Base-by-base conservation (phyloP, 2,113 vertebrate species). In the Dermatemys mawii region DNA sequence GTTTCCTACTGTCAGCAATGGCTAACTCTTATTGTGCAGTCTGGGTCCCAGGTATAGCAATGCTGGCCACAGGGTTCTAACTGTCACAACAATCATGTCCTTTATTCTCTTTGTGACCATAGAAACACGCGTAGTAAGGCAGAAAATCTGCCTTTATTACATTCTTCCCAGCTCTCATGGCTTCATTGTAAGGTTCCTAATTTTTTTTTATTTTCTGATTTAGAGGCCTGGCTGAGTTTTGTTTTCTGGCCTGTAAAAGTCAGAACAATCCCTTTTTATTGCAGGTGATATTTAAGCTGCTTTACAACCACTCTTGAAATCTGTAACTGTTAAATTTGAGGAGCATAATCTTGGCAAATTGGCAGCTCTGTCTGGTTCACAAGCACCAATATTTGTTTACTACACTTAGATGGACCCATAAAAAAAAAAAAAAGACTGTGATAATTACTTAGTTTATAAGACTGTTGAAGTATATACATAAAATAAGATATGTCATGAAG, bases 61-160 rank as follows among this genome's bases (percentile, higher is more conserved):
- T 78, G 80, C 95, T 90, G 88, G 70, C 90, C 78, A 49, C n/a
- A 1, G 2, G 60, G 81, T 89, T 88, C 60, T 86, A 3, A 38
- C 94, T 96, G 94, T 93, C 90, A 54, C 78, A 90, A 84, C 35
- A 55, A 27, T 91, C 84, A 90, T 90, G 27, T 91, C 2, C 50
- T 95, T 97, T 95, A 93, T 96, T 92, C 73, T 79, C 35, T 95
- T 87, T 78, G 94, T 96, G 97, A 93, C 95, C 92, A 89, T 78
- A 96, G 96, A 97, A 97, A 97, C 90, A n/a, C 26, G 51, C 51
- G 29, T 83, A 80, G 12, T 14, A 78, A 9, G 8, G 83, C 83
- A 35, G 6, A 79, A 57, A 97, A 93, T 90, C 60, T 94, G 60
- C 38, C 81, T 70, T 67, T 86, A 54, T 79, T 88, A 26, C 35